These are phyloP conservation scores for Anorthoa munda DNA, from an alignment of 2,888 invertebrate genomes.

Conservation along the genomic window DNA sequence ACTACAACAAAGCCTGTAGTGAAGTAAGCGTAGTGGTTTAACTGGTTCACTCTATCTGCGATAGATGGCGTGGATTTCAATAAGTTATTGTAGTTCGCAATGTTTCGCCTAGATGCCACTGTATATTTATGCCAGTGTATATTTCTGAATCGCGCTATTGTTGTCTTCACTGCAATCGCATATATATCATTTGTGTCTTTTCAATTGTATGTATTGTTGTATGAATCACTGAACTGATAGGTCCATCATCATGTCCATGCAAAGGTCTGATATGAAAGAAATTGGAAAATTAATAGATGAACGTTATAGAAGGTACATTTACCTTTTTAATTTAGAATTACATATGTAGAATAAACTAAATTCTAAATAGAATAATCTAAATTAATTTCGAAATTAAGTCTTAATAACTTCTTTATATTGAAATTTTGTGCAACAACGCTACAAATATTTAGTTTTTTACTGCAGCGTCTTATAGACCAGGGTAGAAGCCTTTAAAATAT, in stretches of 20 bases:
- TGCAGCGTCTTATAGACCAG: too few relatives aligned
- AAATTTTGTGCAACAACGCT: background rate
- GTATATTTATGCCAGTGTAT: background rate
- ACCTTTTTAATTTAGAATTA: too few relatives aligned
- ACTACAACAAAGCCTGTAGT: background rate
- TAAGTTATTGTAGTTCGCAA: constrained; percentile 6
- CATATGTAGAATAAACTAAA: too few relatives aligned
- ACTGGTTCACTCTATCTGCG: background rate
- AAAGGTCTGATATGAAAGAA: constrained; percentile 35
- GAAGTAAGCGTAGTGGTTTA: background rate
- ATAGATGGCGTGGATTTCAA: constrained; percentile 46
- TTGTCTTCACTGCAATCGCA: background rate
- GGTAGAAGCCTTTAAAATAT: too few relatives aligned
- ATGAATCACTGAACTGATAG: background rate
- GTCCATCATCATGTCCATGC: constrained; percentile 16
- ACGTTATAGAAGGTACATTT: constrained; percentile 67
- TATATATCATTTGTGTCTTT: background rate
- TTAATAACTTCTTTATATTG: too few relatives aligned
- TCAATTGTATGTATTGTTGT: background rate
- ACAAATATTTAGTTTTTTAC: background rate
- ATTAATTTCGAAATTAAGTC: too few relatives aligned
- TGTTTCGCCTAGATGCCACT: constrained; percentile 44
- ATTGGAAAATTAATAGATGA: constrained; percentile 68
- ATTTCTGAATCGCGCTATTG: constrained; percentile 28
- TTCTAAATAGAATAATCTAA: too few relatives aligned